These are phyloP conservation scores for Hypanus sabinus DNA, from an alignment of 2,113 vertebrate genomes.

Conservation along the genomic window DNA sequence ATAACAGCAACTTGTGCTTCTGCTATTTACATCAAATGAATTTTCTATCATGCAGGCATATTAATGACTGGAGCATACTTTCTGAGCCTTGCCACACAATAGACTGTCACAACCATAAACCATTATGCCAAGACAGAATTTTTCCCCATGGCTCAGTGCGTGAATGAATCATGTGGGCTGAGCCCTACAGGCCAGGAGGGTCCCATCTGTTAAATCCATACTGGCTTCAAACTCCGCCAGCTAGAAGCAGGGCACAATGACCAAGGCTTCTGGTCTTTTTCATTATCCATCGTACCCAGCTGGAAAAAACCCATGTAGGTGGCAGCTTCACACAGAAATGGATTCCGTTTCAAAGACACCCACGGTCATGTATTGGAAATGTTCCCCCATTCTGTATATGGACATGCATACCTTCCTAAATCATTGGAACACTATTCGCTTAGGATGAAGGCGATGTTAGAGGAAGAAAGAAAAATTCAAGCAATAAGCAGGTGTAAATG, in stretches of 20 bases:
- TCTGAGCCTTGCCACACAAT: not conserved
- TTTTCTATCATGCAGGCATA: not conserved
- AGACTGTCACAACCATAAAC: not conserved
- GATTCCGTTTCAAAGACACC: not conserved
- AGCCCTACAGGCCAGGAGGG: conserved; percentile 7
- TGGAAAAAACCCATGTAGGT: not conserved
- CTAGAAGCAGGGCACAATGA: not conserved
- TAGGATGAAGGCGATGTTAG: not conserved
- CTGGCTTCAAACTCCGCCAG: not conserved
- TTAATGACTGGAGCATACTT: not conserved
- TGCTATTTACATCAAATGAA: not conserved
- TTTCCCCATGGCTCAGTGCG: not conserved
- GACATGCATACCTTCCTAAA: not conserved
- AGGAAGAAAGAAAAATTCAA: not conserved
- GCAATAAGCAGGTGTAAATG: not conserved
- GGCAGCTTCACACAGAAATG: not conserved
- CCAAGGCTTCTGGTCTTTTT: not conserved
- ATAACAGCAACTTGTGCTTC: not conserved
- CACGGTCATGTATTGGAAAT: not conserved
- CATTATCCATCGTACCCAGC: not conserved
- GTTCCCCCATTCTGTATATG: not conserved
- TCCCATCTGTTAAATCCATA: conserved; percentile 27
- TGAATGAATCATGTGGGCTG: not conserved
- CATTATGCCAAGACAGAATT: conserved; percentile 18
- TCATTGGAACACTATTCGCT: not conserved